Base-by-base conservation (phyloP, 1,140 invertebrate genomes). In the Platyscapa corneri region DNA sequence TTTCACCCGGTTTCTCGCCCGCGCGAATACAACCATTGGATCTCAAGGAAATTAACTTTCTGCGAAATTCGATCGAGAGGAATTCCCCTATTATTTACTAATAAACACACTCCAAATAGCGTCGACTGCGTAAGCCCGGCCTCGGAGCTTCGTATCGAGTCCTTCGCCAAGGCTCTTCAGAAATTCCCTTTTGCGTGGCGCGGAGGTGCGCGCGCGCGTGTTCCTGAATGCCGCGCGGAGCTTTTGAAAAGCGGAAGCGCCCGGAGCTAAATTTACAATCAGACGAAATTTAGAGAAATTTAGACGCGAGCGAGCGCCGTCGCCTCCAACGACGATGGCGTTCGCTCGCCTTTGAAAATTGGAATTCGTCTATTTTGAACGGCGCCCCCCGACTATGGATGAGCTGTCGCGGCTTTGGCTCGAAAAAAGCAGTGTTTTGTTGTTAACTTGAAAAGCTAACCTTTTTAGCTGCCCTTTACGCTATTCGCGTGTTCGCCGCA, bases 231-330 rank as follows among this genome's bases (percentile, higher is more conserved):
- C 53, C 27, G n/a, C 2, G 53, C 37, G 0, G 30, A 8, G 70
- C 53, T 49, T 82, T 82, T 74, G 34, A 82, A 74, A 74, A 32
- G 67, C 49, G 46, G 32, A 23, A 32, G 37, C 46, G 49, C 67
- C 20, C 70, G 70, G 39, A 18, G 49, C 32, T 64, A 65, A 76
- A 83, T 83, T 76, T 76, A 83, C 82, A 76, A 83, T 83, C 49
- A 60, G 67, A 67, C 2, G 42, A 82, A 60, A 14, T 60, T 60
- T 60, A 10, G 23, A 20, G 12, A n/a, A n/a, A n/a, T n/a, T 12
- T 20, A 3, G 49, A 20, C 8, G 49, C 3, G n/a, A n/a, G n/a
- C n/a, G n/a, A n/a, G n/a, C n/a, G n/a, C n/a, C n/a, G n/a, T n/a
- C n/a, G n/a, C n/a, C n/a, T n/a, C n/a, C n/a, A n/a, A n/a, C n/a